Conservation (phyloP, 2,797 vertebrate genomes). For the Parauchenoglanis ngamensis region DNA sequence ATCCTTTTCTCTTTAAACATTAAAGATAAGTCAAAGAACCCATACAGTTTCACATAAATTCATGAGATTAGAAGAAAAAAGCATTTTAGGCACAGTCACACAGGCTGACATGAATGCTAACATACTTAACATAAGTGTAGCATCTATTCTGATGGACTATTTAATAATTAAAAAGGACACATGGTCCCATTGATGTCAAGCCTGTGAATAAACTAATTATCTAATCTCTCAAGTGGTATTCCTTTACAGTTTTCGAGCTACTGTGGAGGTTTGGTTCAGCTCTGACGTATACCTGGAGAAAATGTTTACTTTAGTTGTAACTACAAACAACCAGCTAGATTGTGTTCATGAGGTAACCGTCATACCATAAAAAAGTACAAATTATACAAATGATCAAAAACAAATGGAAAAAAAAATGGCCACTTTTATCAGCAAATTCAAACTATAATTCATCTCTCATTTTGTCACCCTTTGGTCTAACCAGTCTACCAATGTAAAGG, state of each 20-base stretch:
- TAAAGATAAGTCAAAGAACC: constrained; percentile 76
- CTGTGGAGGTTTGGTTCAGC: not conserved
- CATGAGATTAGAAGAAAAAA: constrained; percentile 13
- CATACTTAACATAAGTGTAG: constrained; percentile 79
- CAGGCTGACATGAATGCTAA: constrained; percentile 48
- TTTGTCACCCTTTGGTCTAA: constrained; percentile 92
- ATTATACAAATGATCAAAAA: constrained; percentile 33
- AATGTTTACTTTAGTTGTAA: constrained; percentile 37
- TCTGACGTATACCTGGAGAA: constrained; percentile 13
- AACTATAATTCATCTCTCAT: constrained; percentile 93
- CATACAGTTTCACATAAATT: constrained; percentile 42
- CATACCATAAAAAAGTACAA: constrained; percentile 40
- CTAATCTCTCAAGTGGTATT: constrained; percentile 31
- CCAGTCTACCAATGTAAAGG: constrained; percentile 92
- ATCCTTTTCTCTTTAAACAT: constrained; percentile 76
- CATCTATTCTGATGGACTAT: constrained; percentile 38
- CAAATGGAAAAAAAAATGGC: constrained; percentile 11
- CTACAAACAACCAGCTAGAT: constrained; percentile 58
- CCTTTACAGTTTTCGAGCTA: not conserved
- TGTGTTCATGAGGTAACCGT: constrained; percentile 69
- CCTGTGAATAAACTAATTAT: constrained; percentile 14
- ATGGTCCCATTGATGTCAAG: constrained; percentile 36
- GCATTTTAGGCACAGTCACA: not conserved
- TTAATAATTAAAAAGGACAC: constrained; percentile 26
- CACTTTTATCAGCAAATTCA: not conserved